Evolutionary conservation across 1,140 invertebrate genomes (phyloP).

Genomic region (Eupeodes corollae): DNA sequence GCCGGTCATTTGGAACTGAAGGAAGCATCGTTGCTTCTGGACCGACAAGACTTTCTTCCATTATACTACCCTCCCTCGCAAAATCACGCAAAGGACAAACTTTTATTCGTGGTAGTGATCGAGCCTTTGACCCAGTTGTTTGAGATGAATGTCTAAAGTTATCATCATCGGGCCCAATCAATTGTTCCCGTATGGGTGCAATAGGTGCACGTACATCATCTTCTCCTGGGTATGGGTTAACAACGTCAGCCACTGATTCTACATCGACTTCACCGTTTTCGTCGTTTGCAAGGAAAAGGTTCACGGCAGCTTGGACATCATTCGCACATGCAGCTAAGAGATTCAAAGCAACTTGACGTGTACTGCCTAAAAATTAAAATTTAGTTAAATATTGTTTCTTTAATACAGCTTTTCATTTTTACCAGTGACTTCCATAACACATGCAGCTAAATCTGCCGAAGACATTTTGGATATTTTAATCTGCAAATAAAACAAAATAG

Average conservation of each 20-base stretch:
- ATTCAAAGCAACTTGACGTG: too few species aligned
- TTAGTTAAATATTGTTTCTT: too few species aligned
- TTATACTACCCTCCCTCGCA: conserved; percentile 26
- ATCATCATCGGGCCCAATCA: conserved; percentile 33
- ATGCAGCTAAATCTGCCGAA: too few species aligned
- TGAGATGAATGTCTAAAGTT: conserved; percentile 16
- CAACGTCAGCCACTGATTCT: neutral
- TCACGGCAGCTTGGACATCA: conserved; percentile 30
- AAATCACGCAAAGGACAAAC: conserved; percentile 33
- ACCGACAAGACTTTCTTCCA: conserved; percentile 17
- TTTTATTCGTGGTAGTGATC: conserved; percentile 18
- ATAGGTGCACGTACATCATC: conserved; percentile 34
- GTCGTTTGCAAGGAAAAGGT: conserved; percentile 20
- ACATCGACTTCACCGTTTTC: conserved; percentile 2
- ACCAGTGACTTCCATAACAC: too few species aligned
- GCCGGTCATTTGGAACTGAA: conserved; percentile 25
- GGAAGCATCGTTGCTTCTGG: conserved; percentile 4
- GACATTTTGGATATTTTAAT: too few species aligned
- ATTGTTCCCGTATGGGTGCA: conserved; percentile 29
- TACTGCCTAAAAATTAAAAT: too few species aligned
- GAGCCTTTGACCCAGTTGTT: conserved; percentile 17
- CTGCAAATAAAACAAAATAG: too few species aligned
- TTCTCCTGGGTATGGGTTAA: conserved; percentile 10
- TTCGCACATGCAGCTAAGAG: conserved; percentile 25
- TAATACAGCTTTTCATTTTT: too few species aligned